Evolutionary conservation across 2,113 vertebrate genomes (phyloP).

Genomic region (Todiramphus saurophagus): DNA sequence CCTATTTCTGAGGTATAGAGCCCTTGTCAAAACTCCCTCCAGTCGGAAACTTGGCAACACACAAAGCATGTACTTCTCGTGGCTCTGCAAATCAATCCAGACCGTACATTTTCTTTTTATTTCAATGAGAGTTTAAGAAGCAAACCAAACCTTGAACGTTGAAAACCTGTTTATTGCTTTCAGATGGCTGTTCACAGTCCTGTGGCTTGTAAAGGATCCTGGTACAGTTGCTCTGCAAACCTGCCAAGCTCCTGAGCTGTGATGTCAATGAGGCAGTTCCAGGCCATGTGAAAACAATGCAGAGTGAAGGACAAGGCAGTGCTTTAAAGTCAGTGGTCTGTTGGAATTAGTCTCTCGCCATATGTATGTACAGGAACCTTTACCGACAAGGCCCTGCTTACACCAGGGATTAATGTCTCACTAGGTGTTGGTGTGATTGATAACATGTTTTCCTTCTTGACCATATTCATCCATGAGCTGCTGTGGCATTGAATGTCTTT

Average conservation of each 20-base stretch:
- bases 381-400: not conserved
- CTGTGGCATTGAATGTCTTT: not conserved
- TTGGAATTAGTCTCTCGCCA: not conserved
- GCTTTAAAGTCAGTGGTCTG: not conserved
- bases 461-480: not conserved
- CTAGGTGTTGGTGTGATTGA: not conserved
- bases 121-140: conserved; percentile 36
- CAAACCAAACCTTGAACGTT: conserved; percentile 2
- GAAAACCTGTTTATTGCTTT: conserved; percentile 59
- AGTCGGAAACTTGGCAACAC: conserved; percentile 21
- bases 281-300: not conserved
- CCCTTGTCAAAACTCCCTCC: conserved; percentile 34
- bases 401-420: not conserved
- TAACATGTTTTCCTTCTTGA: not conserved
- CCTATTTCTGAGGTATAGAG: conserved; percentile 8
- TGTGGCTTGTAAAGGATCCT: conserved; percentile 29
- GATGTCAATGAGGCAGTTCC: not conserved
- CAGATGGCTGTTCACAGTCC: conserved; percentile 43
- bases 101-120: not conserved
- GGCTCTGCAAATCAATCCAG: conserved; percentile 12
- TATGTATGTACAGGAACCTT: fast-evolving
- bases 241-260: conserved; percentile 13
- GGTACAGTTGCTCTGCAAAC: not conserved
- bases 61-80: not conserved
- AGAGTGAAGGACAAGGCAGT: not conserved